Conservation (phyloP, 1,140 invertebrate species). For the Orchestia grillus region DNA sequence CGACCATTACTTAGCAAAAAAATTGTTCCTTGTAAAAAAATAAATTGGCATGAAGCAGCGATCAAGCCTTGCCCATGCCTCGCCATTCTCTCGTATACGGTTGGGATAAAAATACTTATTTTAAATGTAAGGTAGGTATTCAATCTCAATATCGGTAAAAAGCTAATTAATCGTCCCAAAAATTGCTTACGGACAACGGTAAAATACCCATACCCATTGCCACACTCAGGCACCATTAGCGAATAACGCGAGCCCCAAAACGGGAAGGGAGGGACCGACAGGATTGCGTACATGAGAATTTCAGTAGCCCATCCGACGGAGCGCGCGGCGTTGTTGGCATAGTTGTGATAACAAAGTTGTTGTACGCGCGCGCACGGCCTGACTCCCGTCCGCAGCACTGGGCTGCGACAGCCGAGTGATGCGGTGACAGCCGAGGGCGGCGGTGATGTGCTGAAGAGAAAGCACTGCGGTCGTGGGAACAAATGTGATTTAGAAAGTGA, state of each 20-base stretch:
- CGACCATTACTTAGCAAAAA: no score
- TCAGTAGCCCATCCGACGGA: not conserved
- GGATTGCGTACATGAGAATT: not conserved
- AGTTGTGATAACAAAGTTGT: conserved; percentile 9
- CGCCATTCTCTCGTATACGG: not conserved
- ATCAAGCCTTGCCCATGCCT: not conserved
- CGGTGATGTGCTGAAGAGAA: not conserved
- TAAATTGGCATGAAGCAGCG: not conserved
- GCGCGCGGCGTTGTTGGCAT: not conserved
- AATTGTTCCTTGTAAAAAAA: no score
- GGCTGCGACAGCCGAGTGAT: no score
- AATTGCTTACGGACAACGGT: not conserved
- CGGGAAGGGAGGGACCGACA: not conserved
- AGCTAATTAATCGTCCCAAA: not conserved
- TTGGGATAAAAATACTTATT: not conserved
- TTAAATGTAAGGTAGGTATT: not conserved
- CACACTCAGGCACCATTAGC: not conserved
- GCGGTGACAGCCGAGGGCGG: no score
- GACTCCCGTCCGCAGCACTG: not conserved
- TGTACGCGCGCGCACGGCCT: not conserved
- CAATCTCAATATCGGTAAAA: not conserved
- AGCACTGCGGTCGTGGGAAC: not conserved
- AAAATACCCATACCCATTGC: not conserved
- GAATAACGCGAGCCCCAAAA: not conserved
- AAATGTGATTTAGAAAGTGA: not conserved